Conservation (phyloP, 2,888 invertebrate genomes). For the Melipona beecheii region DNA sequence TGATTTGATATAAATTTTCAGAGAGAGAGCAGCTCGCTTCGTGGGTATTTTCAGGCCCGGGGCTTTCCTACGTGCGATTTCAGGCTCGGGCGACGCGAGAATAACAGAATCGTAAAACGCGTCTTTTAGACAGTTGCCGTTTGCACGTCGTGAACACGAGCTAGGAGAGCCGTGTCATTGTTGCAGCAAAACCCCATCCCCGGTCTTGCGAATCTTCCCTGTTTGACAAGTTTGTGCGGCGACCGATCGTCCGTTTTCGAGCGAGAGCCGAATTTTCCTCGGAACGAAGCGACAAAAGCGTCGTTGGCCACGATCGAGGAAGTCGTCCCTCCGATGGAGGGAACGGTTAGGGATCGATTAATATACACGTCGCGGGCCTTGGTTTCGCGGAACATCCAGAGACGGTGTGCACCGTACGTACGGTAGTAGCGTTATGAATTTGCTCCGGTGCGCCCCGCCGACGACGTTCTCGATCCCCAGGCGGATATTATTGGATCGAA, state of each 20-base stretch:
- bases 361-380: constrained; percentile 53
- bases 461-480: constrained; percentile 62
- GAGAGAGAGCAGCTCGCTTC: not conserved
- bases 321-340: constrained; percentile 44
- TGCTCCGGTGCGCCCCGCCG: constrained; percentile 42
- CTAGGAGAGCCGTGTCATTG: too few relatives aligned
- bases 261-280: constrained; percentile 22
- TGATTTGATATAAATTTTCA: constrained; percentile 19
- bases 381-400: constrained; percentile 59
- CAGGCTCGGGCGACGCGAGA: not conserved
- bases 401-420: not conserved
- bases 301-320: constrained; percentile 45
- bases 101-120: not conserved
- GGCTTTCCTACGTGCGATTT: not conserved
- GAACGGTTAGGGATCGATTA: constrained; percentile 66
- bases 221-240: too few relatives aligned
- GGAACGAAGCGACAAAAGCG: constrained; percentile 43
- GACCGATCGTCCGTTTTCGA: constrained; percentile 18
- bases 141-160: not conserved
- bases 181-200: too few relatives aligned
- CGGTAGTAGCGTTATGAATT: constrained; percentile 64
- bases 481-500: constrained; percentile 84
- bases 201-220: too few relatives aligned
- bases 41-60: constrained; percentile 4
- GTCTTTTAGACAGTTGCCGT: not conserved